Conservation (phyloP, 2,113 vertebrate genomes). For the Triplophysa rosa region DNA sequence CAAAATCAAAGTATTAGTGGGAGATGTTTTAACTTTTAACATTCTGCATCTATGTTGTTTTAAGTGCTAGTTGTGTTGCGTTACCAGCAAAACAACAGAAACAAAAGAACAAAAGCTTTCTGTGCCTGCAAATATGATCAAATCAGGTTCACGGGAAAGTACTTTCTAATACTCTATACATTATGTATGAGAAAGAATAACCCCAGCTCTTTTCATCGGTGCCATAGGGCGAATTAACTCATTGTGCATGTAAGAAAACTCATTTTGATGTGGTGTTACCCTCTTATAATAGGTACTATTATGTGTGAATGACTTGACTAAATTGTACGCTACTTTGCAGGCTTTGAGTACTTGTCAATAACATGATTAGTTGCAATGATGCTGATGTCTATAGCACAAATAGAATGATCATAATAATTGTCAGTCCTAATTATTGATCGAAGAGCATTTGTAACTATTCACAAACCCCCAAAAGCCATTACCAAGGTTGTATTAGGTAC, state of each 20-base stretch:
- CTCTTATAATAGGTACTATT: not conserved
- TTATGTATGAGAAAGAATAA: not conserved
- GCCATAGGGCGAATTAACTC: not conserved
- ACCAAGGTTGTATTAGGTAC: not conserved
- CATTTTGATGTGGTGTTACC: not conserved
- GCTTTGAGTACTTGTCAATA: constrained; percentile 66
- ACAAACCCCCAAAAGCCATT: constrained; percentile 45
- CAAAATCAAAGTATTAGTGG: no score
- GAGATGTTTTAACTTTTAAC: no score
- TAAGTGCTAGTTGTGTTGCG: not conserved
- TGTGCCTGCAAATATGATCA: not conserved
- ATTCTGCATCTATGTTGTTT: not conserved
- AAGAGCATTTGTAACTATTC: constrained; percentile 59
- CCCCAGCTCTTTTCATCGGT: not conserved
- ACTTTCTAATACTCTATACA: not conserved
- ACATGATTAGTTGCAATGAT: constrained; percentile 62
- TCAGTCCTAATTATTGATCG: constrained; percentile 64
- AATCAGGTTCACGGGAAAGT: not conserved
- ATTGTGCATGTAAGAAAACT: not conserved
- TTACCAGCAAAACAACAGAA: not conserved
- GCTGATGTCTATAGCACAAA: constrained; percentile 63
- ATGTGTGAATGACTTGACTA: not conserved
- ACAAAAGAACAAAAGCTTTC: not conserved
- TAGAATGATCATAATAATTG: constrained; percentile 68
- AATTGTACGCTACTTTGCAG: constrained; percentile 38